A percentile compares a stretch with the other conserved stretches of the same genome.
Evolutionary conservation across 2,113 vertebrate species (phyloP).

Genomic region (Ophiodon elongatus): DNA sequence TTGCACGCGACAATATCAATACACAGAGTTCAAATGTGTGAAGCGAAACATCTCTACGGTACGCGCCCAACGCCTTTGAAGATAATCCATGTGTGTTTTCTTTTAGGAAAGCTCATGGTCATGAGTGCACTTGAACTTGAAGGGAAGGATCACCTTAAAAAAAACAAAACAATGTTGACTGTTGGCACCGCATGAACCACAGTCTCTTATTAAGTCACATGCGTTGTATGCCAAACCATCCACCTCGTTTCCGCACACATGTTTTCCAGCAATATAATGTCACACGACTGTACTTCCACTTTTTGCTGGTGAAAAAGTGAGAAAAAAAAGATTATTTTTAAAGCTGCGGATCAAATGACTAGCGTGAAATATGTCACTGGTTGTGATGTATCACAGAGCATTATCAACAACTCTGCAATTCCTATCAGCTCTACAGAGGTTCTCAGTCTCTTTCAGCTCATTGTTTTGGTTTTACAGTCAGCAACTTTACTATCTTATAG

Average conservation of each 20-base stretch:
- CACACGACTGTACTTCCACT: not conserved
- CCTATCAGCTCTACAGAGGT: not conserved
- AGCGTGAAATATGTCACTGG: not conserved
- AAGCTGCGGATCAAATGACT: not conserved
- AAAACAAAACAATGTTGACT: conserved; percentile 1
- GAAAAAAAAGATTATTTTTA: not conserved
- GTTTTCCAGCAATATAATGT: not conserved
- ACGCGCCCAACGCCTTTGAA: not conserved
- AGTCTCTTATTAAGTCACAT: not conserved
- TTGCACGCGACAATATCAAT: not conserved
- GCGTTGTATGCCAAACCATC: not conserved
- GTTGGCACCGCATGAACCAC: not conserved
- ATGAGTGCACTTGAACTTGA: not conserved
- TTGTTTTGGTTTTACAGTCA: not conserved
- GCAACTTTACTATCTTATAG: not conserved
- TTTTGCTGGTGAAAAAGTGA: not conserved
- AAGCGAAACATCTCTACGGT: not conserved
- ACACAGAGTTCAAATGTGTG: not conserved
- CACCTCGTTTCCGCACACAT: not conserved
- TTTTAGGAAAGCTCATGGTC: not conserved
- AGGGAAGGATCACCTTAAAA: conserved; percentile 2
- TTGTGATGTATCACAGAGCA: not conserved
- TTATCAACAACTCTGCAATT: not conserved
- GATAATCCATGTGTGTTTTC: not conserved
- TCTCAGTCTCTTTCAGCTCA: not conserved